Conservation (phyloP, 2,888 invertebrate genomes). For the Sclerodermus sp. region DNA sequence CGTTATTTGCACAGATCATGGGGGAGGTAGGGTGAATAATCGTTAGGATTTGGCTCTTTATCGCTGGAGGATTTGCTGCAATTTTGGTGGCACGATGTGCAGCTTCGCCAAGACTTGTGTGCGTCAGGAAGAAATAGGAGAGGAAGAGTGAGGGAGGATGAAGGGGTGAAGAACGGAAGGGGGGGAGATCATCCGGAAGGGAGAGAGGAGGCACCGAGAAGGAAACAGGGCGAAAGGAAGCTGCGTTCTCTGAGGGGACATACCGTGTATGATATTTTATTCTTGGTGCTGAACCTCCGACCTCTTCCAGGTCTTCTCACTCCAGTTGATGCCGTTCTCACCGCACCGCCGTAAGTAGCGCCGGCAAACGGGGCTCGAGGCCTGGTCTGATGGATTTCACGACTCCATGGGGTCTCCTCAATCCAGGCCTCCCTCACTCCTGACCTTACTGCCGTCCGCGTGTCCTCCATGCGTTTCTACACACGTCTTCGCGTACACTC, state of each 20-base stretch:
- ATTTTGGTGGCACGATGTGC: too few species aligned
- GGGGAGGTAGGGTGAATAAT: too few species aligned
- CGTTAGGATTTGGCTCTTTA: too few species aligned
- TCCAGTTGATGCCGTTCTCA: constrained; percentile 40
- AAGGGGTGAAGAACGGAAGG: constrained; percentile 17
- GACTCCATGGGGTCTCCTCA: constrained; percentile 51
- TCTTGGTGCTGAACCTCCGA: constrained; percentile 34
- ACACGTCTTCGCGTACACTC: constrained; percentile 27
- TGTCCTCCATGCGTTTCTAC: constrained; percentile 21
- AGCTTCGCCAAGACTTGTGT: too few species aligned
- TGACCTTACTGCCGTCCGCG: constrained; percentile 17
- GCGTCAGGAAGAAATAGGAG: too few species aligned
- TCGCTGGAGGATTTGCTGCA: too few species aligned
- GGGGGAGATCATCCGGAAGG: constrained; percentile 17
- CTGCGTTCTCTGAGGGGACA: constrained; percentile 44
- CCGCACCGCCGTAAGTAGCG: constrained; percentile 43
- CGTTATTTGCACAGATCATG: too few species aligned
- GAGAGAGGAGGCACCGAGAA: too few species aligned
- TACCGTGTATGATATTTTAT: constrained; percentile 49
- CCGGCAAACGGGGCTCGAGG: constrained; percentile 43
- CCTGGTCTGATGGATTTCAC: constrained; percentile 53
- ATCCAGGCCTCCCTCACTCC: constrained; percentile 43
- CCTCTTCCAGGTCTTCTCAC: constrained; percentile 2
- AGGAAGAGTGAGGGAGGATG: constrained; percentile 1
- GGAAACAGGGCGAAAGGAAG: constrained; percentile 19